Evolutionary conservation across 2,797 vertebrate genomes (phyloP).

Genomic region (Anniella stebbinsi): DNA sequence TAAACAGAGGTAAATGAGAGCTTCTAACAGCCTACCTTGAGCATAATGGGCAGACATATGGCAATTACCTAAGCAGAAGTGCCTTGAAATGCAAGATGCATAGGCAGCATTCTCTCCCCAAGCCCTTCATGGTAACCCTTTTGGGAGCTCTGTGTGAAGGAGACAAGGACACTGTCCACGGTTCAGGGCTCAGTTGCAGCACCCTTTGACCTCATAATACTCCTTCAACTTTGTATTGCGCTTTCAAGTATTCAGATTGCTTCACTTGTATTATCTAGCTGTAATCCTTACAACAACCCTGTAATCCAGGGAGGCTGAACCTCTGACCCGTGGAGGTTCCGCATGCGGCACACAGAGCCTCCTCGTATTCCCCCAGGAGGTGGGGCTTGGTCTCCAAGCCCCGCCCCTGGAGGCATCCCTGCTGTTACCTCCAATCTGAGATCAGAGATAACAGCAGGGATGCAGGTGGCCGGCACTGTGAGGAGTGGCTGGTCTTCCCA

Average conservation of each 20-base stretch:
- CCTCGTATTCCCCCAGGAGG: no score
- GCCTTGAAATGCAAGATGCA: background rate
- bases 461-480: no score
- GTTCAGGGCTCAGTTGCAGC: background rate
- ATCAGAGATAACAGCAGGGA: no score
- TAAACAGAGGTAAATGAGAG: background rate
- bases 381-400: no score
- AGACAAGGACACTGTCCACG: background rate
- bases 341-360: no score
- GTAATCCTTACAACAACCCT: background rate
- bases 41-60: background rate
- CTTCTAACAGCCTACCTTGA: background rate
- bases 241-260: background rate
- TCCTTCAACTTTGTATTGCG: background rate
- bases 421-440: no score
- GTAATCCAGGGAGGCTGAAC: background rate
- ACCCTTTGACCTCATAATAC: background rate
- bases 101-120: background rate
- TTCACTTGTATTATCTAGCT: background rate
- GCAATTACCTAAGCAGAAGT: background rate
- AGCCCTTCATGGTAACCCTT: background rate
- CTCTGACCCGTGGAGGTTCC: background rate
- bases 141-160: background rate
- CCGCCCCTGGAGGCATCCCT: no score
- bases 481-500: no score